Percentiles rank a stretch among this genome's conserved stretches.
These are phyloP conservation scores for Solea senegalensis DNA, from an alignment of 2,113 vertebrate genomes.

Conservation along the genomic window DNA sequence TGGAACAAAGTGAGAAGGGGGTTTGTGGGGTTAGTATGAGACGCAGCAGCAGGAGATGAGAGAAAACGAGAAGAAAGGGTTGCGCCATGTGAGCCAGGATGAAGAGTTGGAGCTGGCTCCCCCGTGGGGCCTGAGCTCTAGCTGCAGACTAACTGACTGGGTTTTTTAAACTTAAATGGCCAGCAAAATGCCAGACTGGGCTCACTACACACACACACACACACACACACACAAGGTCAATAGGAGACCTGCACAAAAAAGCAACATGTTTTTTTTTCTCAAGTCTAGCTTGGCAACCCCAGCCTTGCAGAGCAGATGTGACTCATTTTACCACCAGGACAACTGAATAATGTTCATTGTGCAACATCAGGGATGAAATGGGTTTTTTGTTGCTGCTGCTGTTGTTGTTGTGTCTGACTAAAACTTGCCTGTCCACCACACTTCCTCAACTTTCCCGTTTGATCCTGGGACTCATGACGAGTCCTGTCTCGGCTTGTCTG, in stretches of 20 bases:
- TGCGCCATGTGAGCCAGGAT: slow-evolving; percentile 57
- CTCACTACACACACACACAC: slow-evolving; percentile 41
- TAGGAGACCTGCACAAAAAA: slow-evolving; percentile 42
- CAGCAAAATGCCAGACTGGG: slow-evolving; percentile 71
- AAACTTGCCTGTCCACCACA: background rate
- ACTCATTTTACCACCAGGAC: slow-evolving; percentile 37
- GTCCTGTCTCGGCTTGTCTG: slow-evolving; percentile 62
- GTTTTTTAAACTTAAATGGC: slow-evolving; percentile 77
- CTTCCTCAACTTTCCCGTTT: slow-evolving; percentile 46
- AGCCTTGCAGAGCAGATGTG: slow-evolving; percentile 43
- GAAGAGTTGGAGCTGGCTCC: slow-evolving; percentile 54
- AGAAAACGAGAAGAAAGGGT: slow-evolving; percentile 32
- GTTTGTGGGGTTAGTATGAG: slow-evolving; percentile 14
- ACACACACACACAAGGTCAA: slow-evolving; percentile 63
- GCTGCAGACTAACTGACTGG: slow-evolving; percentile 57
- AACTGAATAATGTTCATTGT: slow-evolving; percentile 40
- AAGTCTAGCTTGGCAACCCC: slow-evolving; percentile 25
- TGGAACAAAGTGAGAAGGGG: slow-evolving; percentile 22
- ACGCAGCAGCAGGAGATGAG: slow-evolving; percentile 42
- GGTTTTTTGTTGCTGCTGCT: background rate
- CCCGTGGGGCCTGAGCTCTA: slow-evolving; percentile 61
- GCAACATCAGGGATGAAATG: slow-evolving; percentile 3
- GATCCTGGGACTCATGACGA: slow-evolving; percentile 37
- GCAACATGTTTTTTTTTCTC: background rate
- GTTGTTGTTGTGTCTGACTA: slow-evolving; percentile 25